phyloP scores from a whole-genome alignment of 2,888 invertebrate species.

The Neocrepidodera transversa region DNA sequence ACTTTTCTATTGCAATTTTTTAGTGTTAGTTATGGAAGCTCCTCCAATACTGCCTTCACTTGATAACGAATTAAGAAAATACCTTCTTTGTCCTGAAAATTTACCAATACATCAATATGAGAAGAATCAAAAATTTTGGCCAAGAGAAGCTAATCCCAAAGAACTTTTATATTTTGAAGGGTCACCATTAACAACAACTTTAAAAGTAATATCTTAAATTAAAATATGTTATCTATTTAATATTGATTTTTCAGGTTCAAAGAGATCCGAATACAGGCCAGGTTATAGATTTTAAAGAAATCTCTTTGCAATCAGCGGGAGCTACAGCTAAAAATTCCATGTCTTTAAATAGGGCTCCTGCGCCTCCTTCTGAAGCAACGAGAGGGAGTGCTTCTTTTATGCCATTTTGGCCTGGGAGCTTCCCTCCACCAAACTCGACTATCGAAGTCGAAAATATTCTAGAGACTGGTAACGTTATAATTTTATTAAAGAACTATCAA shows the following conservation, averaged over 20 bases:
- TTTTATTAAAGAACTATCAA: too few species aligned
- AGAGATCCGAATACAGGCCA: conserved; percentile 80
- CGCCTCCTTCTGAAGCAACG: conserved; percentile 72
- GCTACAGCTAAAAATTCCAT: conserved; percentile 76
- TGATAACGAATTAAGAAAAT: conserved; percentile 70
- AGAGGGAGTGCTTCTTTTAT: conserved; percentile 80
- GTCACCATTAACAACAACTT: conserved; percentile 62
- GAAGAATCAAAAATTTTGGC: conserved; percentile 73
- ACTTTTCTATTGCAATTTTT: too few species aligned
- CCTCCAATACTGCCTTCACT: conserved; percentile 65
- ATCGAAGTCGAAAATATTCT: conserved; percentile 57
- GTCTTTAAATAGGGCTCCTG: conserved; percentile 81
- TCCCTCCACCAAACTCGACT: conserved; percentile 64
- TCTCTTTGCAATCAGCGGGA: conserved; percentile 66
- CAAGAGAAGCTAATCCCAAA: conserved; percentile 63
- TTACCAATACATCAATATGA: conserved; percentile 77
- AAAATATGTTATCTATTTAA: not conserved
- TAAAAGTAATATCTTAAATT: conserved; percentile 58
- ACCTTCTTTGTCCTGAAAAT: conserved; percentile 71
- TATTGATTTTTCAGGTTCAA: conserved; percentile 62
- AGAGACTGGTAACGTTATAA: conserved; percentile 37
- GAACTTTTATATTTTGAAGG: conserved; percentile 63
- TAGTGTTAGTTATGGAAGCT: conserved; percentile 37
- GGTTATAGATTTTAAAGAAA: conserved; percentile 73
- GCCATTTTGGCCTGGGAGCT: conserved; percentile 90